These are phyloP conservation scores for Hycleus cichorii DNA, from an alignment of 1,140 invertebrate genomes.

Conservation along the genomic window DNA sequence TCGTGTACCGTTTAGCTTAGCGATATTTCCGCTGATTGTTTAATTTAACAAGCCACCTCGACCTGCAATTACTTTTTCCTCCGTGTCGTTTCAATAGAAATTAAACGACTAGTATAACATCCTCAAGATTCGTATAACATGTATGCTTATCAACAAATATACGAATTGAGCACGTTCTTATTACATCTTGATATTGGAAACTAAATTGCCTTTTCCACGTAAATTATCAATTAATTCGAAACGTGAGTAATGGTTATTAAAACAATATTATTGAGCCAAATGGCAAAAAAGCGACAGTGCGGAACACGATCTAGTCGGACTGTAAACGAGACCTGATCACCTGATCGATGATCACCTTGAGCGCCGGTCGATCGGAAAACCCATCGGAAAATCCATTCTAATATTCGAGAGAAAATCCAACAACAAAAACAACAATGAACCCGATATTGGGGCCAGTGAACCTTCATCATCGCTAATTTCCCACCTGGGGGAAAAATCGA, in stretches of 20 bases:
- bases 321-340: slow-evolving; percentile 3
- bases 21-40: slow-evolving; percentile 10
- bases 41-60: not conserved
- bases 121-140: not conserved
- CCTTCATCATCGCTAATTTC: not conserved
- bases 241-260: slow-evolving; percentile 16
- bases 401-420: no score
- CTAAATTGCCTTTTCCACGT: slow-evolving; percentile 8
- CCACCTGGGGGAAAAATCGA: not conserved
- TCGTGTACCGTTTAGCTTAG: slow-evolving; percentile 11
- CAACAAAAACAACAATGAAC: no score
- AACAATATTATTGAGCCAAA: slow-evolving; percentile 6
- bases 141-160: no score
- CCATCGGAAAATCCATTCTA: no score
- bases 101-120: not conserved
- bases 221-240: slow-evolving; percentile 15
- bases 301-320: slow-evolving; percentile 10
- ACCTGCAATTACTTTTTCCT: not conserved
- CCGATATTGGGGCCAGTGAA: no score
- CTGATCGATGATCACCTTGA: slow-evolving; percentile 6
- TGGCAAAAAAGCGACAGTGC: slow-evolving; percentile 3
- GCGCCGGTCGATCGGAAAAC: no score
- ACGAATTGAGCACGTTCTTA: no score
- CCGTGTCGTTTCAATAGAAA: not conserved
- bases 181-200: slow-evolving; percentile 7